Percentiles rank a stretch among this genome's conserved stretches.
Evolutionary conservation across 2,888 invertebrate genomes (phyloP).

Genomic region (Tenthredo amoena): DNA sequence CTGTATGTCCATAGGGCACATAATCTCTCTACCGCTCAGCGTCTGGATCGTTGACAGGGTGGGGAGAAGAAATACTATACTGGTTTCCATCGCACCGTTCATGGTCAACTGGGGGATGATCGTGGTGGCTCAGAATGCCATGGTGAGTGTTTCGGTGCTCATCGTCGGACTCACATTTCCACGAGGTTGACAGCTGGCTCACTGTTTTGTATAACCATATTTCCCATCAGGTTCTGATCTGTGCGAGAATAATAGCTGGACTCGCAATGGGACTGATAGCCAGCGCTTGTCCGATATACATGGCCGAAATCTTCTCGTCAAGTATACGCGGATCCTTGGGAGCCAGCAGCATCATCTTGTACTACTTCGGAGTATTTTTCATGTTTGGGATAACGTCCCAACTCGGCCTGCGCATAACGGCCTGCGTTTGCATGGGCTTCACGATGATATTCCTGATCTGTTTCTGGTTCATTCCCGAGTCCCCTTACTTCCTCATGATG

Average conservation of each 20-base stretch:
- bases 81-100: conserved; percentile 61
- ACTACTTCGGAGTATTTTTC: conserved; percentile 70
- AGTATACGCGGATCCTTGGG: conserved; percentile 81
- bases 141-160: neutral
- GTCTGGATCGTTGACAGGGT: conserved; percentile 63
- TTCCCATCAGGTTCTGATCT: conserved; percentile 62
- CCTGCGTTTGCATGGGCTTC: conserved; percentile 69
- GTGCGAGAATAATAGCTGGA: conserved; percentile 64
- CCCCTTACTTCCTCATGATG: conserved; percentile 76
- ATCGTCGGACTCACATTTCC: conserved; percentile 32
- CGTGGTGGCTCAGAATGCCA: conserved; percentile 5
- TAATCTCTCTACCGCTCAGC: conserved; percentile 61
- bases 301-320: conserved; percentile 66
- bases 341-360: conserved; percentile 81
- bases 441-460: conserved; percentile 71
- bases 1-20: conserved; percentile 60
- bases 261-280: conserved; percentile 60
- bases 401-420: conserved; percentile 63
- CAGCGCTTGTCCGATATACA: conserved; percentile 63
- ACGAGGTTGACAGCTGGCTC: conserved; percentile 31
- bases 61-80: conserved; percentile 64
- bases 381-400: conserved; percentile 67
- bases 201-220: neutral
- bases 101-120: conserved; percentile 64
- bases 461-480: conserved; percentile 79